Base-by-base conservation (phyloP, 1,140 invertebrate genomes). In the Dysdera silvatica region DNA sequence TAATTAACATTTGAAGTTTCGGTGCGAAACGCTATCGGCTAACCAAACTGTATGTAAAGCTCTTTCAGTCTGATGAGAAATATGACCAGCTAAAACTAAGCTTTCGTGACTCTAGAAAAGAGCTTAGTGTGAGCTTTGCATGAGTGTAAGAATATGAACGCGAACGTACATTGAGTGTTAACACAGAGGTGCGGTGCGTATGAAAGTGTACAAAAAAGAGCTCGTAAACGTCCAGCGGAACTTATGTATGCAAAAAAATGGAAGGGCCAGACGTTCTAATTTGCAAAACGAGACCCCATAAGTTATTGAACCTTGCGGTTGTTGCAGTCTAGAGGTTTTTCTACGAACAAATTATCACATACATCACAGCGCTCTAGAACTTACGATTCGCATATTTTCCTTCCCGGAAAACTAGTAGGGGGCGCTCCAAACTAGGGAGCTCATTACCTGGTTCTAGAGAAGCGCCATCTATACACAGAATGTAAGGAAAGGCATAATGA, bases 121-220 rank as follows among this genome's bases (percentile, higher is more conserved):
- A 53, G 53, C 52, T 49, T 23, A 40, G 45, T 55, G 41, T 53
- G 55, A 55, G 51, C n/a, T 59, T 35, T 43, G 23, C 32, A 52
- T 37, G 48, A 53, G 52, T 29, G 56, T 55, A 63, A 63, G 52
- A 63, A 53, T 51, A 63, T 45, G 54, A 56, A 31, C 49, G 45
- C 29, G 20, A 61, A 61, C 61, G 52, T 47, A 48, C 61, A 56
- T 52, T 63, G 61, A 61, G 20, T 29, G 49, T 24, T 35, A 60
- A 24, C 28, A 54, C 37, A 37, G 51, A 55, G 52, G 61, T 63
- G 41, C 61, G 40, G 61, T 63, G 60, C 60, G 49, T 63, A 63
- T 63, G 61, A 63, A 61, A 56, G 52, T 48, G 52, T 49, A 23
- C 61, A 41, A 54, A 63, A 63, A 63, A 56, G 61, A 49, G 55